phyloP scores from a whole-genome alignment of 2,113 vertebrate genomes.

The Loxodonta africana region DNA sequence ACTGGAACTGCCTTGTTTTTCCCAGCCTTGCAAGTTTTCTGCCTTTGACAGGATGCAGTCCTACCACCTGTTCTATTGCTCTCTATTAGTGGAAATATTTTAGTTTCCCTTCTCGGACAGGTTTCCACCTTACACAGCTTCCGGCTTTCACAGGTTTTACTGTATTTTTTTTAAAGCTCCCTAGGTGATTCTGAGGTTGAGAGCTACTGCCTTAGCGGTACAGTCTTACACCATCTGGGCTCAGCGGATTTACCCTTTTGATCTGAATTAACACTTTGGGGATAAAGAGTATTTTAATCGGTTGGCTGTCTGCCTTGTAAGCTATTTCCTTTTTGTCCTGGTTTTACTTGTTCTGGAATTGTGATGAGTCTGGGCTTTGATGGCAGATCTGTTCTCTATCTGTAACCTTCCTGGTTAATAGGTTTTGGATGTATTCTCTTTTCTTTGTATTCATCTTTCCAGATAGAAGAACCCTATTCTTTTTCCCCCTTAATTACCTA shows the following conservation, averaged over 20 bases:
- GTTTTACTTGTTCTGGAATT: neutral
- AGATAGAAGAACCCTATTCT: neutral
- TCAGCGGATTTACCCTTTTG: neutral
- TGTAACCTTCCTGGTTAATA: neutral
- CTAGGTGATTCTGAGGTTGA: fast-evolving
- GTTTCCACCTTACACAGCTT: neutral
- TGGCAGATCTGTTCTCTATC: neutral
- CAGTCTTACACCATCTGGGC: fast-evolving
- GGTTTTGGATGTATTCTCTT: neutral
- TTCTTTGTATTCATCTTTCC: neutral
- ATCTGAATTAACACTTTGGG: neutral
- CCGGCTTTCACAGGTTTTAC: neutral
- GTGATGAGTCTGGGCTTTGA: neutral
- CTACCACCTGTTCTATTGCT: too few species aligned
- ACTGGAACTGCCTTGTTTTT: too few species aligned
- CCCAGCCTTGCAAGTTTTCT: too few species aligned
- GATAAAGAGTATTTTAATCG: neutral
- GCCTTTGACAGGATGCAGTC: too few species aligned
- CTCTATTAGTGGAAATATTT: too few species aligned
- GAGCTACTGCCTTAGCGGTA: fast-evolving
- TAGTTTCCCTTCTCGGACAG: too few species aligned
- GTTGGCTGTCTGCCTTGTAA: neutral
- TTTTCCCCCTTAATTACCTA: neutral
- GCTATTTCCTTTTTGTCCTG: neutral
- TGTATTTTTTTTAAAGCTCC: neutral